Percentiles rank a stretch among this genome's conserved stretches.
These are phyloP conservation scores for Indri indri DNA, from an alignment of 2,113 vertebrate genomes.

Conservation along the genomic window DNA sequence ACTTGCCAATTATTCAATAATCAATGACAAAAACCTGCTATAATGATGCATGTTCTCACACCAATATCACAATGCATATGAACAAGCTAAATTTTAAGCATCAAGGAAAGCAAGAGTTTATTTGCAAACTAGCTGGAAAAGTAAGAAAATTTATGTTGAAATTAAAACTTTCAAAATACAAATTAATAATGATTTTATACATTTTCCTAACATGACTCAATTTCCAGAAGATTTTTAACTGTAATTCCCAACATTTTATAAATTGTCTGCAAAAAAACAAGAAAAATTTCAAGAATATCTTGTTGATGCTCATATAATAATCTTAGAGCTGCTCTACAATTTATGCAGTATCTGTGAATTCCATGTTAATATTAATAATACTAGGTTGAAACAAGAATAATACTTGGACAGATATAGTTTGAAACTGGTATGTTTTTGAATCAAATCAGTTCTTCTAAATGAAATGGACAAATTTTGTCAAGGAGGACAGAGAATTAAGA, in stretches of 20 bases:
- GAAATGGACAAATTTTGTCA: background rate
- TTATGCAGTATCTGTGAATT: background rate
- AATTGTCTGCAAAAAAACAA: background rate
- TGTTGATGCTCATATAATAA: background rate
- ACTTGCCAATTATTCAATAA: background rate
- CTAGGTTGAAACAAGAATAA: background rate
- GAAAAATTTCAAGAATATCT: background rate
- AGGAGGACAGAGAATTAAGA: background rate
- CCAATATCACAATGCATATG: background rate
- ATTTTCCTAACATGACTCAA: background rate
- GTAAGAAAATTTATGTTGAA: background rate
- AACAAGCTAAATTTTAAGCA: background rate
- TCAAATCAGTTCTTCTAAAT: background rate
- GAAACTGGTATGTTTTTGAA: background rate
- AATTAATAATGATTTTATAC: background rate
- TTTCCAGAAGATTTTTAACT: background rate
- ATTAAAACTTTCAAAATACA: background rate
- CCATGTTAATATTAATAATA: constrained; percentile 7
- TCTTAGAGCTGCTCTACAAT: background rate
- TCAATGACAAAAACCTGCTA: background rate
- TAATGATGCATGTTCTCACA: background rate
- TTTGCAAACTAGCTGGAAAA: background rate
- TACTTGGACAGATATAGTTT: background rate
- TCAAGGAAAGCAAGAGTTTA: background rate
- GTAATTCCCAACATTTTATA: background rate